Evolutionary conservation across 1,140 invertebrate species (phyloP).

Genomic region (Anadara kagoshimensis): DNA sequence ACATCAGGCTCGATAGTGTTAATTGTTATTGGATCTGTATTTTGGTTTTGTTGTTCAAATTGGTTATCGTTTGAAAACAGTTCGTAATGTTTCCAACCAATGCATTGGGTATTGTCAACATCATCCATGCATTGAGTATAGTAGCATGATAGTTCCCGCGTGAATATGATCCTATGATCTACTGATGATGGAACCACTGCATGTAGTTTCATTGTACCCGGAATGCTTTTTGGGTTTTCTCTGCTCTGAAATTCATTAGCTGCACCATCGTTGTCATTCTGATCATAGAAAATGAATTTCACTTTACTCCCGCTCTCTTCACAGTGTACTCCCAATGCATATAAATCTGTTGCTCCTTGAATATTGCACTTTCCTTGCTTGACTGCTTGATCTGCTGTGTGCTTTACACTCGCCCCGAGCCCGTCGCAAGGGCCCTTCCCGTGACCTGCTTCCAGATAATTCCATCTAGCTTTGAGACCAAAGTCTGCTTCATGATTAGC

Average conservation of each 20-base stretch:
- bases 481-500: slow-evolving; percentile 31
- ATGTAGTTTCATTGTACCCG: background rate
- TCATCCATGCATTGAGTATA: background rate
- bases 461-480: slow-evolving; percentile 32
- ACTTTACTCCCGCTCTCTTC: background rate
- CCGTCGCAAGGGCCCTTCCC: slow-evolving; percentile 45
- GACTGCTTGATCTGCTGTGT: slow-evolving; percentile 36
- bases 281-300: background rate
- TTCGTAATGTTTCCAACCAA: background rate
- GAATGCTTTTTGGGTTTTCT: background rate
- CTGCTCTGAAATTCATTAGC: background rate
- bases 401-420: slow-evolving; percentile 34
- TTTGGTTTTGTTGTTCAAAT: background rate
- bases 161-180: background rate
- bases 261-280: background rate
- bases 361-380: slow-evolving; percentile 33
- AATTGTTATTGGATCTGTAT: no score
- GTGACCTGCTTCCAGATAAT: slow-evolving; percentile 39
- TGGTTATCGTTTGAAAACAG: background rate
- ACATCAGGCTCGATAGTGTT: background rate
- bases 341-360: slow-evolving; percentile 26
- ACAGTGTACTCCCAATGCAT: slow-evolving; percentile 2
- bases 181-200: background rate
- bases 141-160: background rate
- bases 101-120: background rate